Evolutionary conservation across 2,888 invertebrate species (phyloP).

Genomic region (Calameuta pallipes): DNA sequence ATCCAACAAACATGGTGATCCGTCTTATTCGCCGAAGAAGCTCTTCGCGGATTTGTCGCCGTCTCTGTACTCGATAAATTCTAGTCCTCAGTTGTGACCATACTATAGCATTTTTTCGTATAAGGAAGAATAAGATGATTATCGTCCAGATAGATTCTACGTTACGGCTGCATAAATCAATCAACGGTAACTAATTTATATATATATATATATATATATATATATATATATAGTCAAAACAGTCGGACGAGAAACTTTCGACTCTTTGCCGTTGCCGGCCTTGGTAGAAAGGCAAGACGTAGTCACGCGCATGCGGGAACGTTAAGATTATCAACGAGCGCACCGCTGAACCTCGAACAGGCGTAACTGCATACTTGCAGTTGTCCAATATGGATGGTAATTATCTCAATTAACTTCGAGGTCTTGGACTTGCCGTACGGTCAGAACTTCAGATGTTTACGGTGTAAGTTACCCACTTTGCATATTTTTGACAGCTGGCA

Average conservation of each 20-base stretch:
- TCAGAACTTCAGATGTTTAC: neutral
- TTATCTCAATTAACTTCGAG: constrained; percentile 20
- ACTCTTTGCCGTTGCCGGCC: neutral
- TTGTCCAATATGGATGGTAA: constrained; percentile 15
- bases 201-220: neutral
- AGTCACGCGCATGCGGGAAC: constrained; percentile 9
- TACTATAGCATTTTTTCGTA: neutral
- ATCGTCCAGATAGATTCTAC: neutral
- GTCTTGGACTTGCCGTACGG: constrained; percentile 8
- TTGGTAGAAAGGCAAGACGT: constrained; percentile 15
- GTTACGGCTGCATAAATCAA: neutral
- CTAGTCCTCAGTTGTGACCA: neutral
- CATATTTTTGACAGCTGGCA: neutral
- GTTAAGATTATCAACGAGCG: constrained; percentile 10
- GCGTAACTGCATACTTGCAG: constrained; percentile 15
- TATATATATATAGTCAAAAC: neutral
- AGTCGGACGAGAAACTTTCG: neutral
- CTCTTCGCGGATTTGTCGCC: constrained; percentile 1
- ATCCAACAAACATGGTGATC: constrained; percentile 1
- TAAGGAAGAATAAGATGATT: neutral
- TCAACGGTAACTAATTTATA: neutral
- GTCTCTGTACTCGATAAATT: neutral
- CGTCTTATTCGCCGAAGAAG: neutral
- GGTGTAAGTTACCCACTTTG: neutral
- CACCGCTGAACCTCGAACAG: constrained; percentile 3